phyloP scores from a whole-genome alignment of 2,797 vertebrate species.

The Bucorvus abyssinicus region DNA sequence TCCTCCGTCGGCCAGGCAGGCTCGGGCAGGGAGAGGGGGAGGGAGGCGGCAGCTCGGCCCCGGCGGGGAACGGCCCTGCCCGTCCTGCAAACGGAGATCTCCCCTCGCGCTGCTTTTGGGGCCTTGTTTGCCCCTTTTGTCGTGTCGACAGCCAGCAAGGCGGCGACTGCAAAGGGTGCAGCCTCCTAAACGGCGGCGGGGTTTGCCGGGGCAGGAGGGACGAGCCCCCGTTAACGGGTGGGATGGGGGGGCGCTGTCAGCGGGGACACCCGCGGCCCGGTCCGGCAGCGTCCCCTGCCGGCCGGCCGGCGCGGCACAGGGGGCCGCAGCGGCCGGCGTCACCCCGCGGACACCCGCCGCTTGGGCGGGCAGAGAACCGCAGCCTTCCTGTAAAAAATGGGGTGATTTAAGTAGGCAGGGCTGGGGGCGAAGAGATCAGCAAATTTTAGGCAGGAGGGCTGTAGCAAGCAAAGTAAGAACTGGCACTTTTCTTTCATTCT shows the following conservation, averaged over 20 bases:
- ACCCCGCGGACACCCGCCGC: too few species aligned
- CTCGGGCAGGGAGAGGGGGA: not conserved
- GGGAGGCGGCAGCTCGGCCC: not conserved
- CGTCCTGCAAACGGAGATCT: not conserved
- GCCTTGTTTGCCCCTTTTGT: not conserved
- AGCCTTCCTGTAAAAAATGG: not conserved
- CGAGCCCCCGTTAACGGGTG: too few species aligned
- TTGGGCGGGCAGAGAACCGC: fast-evolving
- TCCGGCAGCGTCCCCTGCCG: not conserved
- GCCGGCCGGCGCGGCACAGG: not conserved
- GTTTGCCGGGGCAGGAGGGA: too few species aligned
- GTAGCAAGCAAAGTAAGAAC: fast-evolving
- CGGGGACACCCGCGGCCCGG: too few species aligned
- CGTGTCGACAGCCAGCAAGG: not conserved
- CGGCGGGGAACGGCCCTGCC: not conserved
- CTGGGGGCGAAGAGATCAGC: too few species aligned
- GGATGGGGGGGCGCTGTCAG: too few species aligned
- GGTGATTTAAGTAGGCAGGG: not conserved
- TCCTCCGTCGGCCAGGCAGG: not conserved
- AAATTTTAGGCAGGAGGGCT: not conserved
- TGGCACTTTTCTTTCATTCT: fast-evolving
- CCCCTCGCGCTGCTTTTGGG: not conserved
- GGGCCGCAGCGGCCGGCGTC: not conserved
- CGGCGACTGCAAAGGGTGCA: not conserved
- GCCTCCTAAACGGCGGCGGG: not conserved